Percentiles rank a stretch among this genome's conserved stretches.
These are phyloP conservation scores for Pyrrhosoma nymphula DNA, from an alignment of 2,888 invertebrate species.

Conservation along the genomic window DNA sequence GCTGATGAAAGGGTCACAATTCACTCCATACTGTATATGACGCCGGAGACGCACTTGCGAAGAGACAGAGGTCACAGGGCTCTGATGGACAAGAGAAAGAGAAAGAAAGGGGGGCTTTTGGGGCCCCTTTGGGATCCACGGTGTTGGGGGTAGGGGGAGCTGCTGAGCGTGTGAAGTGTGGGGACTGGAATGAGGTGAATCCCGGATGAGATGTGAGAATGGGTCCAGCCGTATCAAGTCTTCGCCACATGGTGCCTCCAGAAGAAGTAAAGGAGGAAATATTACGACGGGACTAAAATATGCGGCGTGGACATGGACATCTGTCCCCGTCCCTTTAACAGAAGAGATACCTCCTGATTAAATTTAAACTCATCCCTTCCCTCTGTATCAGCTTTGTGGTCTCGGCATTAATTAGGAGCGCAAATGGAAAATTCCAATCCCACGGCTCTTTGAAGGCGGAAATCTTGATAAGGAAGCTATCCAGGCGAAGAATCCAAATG, in stretches of 20 bases:
- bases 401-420: neutral
- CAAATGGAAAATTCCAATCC: neutral
- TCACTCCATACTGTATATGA: too few relatives aligned
- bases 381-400: neutral
- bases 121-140: too few relatives aligned
- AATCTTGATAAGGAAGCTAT: neutral
- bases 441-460: neutral
- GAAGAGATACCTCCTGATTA: neutral
- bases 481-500: neutral
- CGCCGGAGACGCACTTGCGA: too few relatives aligned
- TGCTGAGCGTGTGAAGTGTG: neutral
- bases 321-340: neutral
- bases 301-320: neutral
- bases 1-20: too few relatives aligned
- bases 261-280: neutral
- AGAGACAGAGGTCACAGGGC: too few relatives aligned
- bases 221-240: neutral
- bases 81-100: too few relatives aligned
- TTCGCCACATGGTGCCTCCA: neutral
- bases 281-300: neutral
- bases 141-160: too few relatives aligned
- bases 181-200: neutral
- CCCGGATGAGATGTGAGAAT: slow-evolving; percentile 1
- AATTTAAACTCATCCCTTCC: neutral
- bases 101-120: too few relatives aligned